Base-by-base conservation (phyloP, 2,113 vertebrate species). In the Cebidichthys violaceus region DNA sequence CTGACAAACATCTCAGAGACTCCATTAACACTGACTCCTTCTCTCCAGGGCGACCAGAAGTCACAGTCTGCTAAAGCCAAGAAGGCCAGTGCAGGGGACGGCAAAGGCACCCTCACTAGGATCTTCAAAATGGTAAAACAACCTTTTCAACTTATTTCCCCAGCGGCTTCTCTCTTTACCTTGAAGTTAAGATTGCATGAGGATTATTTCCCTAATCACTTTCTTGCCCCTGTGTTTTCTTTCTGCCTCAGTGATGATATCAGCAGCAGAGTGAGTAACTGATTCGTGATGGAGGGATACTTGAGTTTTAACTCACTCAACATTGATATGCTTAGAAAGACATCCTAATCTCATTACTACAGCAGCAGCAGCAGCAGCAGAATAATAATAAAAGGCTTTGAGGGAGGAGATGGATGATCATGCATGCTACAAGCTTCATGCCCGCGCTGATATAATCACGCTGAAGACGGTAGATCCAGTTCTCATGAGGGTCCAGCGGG, bases 71-170 rank as follows among this genome's bases (percentile, higher is more conserved):
- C 82, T 88, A 98, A 97, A 95, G 96, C 95, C 83, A 95, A 98
- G 92, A 98, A 97, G 95, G 96, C 96, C 87, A 93, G 94, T 70
- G 94, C 95, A 37, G 95, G 96, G 88, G 98, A 97, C 35, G 96
- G 97, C 89, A 97, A 98, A 94, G 96, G 97, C 78, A 94, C 97
- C 86, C 96, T 99, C 92, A 98, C 97, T 94, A 98, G 88, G 95
- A 96, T 99, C 96, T 99, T 99, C 96, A 99, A 97, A 95, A 97
- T 98, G 97, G 98, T 99, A 98, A 97, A 20, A 88, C 18, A 35
- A 37, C 57, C 64, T 73, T 77, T 22, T 9, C 15, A 27, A 20
- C 2, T 37, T 33, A 45, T 64, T 67, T 76, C 20, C 20, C 27
- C 9, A 22, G 17, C 4, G 15, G 10, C 39, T n/a, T 57, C 24